Conservation (phyloP, 2,113 vertebrate genomes). For the Urocitellus parryii region DNA sequence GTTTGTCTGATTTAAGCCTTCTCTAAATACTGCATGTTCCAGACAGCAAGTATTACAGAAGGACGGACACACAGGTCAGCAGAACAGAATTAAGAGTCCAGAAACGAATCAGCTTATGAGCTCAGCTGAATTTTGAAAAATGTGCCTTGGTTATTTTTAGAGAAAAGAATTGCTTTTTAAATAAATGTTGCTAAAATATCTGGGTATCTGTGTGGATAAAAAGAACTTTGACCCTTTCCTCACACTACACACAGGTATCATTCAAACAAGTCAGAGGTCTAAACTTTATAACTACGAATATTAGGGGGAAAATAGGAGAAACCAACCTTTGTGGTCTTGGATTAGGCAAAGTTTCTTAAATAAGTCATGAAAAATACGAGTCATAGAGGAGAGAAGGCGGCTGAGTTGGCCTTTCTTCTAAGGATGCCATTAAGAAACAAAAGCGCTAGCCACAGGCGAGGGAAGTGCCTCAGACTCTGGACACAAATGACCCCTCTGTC, state of each 20-base stretch:
- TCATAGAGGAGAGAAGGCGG: background rate
- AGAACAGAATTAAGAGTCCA: background rate
- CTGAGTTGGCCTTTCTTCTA: background rate
- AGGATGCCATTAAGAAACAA: background rate
- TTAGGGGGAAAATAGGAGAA: background rate
- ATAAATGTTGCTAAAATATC: constrained; percentile 7
- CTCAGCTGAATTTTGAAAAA: background rate
- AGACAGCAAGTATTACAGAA: background rate
- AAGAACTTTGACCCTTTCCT: background rate
- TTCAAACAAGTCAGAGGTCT: background rate
- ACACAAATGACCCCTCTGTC: too few species aligned
- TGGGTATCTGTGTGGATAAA: background rate
- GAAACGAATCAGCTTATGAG: background rate
- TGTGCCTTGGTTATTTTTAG: background rate
- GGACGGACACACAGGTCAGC: background rate
- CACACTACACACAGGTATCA: background rate
- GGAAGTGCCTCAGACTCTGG: too few species aligned
- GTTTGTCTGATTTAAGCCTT: background rate
- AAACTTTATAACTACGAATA: background rate
- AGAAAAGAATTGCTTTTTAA: background rate
- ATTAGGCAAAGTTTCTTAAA: background rate
- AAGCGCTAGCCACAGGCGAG: too few species aligned
- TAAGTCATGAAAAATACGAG: background rate
- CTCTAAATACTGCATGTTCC: background rate
- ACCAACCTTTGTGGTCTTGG: background rate